A percentile compares a stretch with the other conserved stretches of the same genome.
These are phyloP conservation scores for Ferrisia virgata DNA, from an alignment of 2,888 invertebrate species.

Conservation along the genomic window DNA sequence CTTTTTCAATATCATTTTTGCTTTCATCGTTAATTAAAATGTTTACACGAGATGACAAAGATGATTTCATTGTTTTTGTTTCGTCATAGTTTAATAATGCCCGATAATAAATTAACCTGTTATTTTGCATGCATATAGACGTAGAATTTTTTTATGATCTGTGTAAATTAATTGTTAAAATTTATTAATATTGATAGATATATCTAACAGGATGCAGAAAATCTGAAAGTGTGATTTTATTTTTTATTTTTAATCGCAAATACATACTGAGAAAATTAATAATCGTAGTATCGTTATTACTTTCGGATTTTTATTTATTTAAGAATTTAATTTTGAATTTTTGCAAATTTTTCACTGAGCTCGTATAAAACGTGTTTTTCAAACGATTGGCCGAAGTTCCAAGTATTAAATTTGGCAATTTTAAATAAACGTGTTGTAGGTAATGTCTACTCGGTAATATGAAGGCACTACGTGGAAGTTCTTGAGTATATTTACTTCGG, in stretches of 20 bases:
- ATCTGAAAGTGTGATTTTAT: too few relatives aligned
- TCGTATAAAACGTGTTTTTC: too few relatives aligned
- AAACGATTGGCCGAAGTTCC: too few relatives aligned
- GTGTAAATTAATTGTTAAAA: background rate
- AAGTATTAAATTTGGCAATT: too few relatives aligned
- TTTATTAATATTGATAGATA: too few relatives aligned
- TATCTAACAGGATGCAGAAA: too few relatives aligned
- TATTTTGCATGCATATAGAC: background rate
- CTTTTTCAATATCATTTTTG: background rate
- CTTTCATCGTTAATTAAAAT: slow-evolving; percentile 4
- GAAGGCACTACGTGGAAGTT: background rate
- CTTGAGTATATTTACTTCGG: background rate
- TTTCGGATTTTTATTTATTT: too few relatives aligned
- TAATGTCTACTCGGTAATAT: background rate
- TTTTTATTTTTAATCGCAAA: too few relatives aligned
- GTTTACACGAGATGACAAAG: background rate
- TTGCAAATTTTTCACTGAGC: too few relatives aligned
- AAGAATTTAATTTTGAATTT: too few relatives aligned
- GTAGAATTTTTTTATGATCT: background rate
- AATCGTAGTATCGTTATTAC: too few relatives aligned
- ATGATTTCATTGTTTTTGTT: background rate
- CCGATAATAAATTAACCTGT: background rate
- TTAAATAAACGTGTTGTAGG: background rate
- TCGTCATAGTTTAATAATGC: background rate
- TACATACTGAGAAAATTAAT: too few relatives aligned